A percentile compares a stretch with the other conserved stretches of the same genome.
phyloP scores from a whole-genome alignment of 1,140 invertebrate genomes.

The Copidosoma floridanum region DNA sequence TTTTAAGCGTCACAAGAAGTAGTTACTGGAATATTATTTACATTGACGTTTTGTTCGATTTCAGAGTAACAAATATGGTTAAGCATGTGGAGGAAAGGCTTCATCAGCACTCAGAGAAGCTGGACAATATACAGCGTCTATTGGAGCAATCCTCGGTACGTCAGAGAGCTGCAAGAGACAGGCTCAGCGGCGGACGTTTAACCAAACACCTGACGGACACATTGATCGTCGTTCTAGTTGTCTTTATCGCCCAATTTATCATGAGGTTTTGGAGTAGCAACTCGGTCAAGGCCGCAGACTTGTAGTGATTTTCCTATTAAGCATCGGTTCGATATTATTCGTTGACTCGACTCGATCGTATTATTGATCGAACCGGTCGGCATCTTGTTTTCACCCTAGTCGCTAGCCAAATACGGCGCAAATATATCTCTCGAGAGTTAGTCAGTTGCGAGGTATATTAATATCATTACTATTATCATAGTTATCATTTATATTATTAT shows the following conservation, averaged over 20 bases:
- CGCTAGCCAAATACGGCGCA: slow-evolving; percentile 16
- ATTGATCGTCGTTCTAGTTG: slow-evolving; percentile 46
- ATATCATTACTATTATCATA: no score
- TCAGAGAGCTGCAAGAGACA: slow-evolving; percentile 46
- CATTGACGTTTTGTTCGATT: slow-evolving; percentile 23
- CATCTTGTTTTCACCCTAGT: slow-evolving; percentile 18
- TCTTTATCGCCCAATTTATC: slow-evolving; percentile 50
- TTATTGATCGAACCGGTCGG: background rate
- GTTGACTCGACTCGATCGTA: background rate
- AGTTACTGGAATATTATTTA: no score
- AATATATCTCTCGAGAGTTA: background rate
- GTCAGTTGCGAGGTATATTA: slow-evolving; percentile 1
- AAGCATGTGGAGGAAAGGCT: slow-evolving; percentile 50
- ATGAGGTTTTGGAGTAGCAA: slow-evolving; percentile 40
- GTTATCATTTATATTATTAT: no score
- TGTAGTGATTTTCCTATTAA: slow-evolving; percentile 27
- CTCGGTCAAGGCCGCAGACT: slow-evolving; percentile 32
- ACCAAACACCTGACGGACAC: slow-evolving; percentile 48
- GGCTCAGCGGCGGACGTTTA: slow-evolving; percentile 40
- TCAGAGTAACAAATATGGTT: slow-evolving; percentile 46
- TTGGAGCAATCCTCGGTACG: slow-evolving; percentile 50
- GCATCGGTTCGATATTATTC: background rate
- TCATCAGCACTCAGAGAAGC: slow-evolving; percentile 47
- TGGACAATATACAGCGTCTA: slow-evolving; percentile 51
- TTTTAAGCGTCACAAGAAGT: no score